Evolutionary conservation across 2,888 invertebrate species (phyloP).

Genomic region (Cartodere bifasciata): DNA sequence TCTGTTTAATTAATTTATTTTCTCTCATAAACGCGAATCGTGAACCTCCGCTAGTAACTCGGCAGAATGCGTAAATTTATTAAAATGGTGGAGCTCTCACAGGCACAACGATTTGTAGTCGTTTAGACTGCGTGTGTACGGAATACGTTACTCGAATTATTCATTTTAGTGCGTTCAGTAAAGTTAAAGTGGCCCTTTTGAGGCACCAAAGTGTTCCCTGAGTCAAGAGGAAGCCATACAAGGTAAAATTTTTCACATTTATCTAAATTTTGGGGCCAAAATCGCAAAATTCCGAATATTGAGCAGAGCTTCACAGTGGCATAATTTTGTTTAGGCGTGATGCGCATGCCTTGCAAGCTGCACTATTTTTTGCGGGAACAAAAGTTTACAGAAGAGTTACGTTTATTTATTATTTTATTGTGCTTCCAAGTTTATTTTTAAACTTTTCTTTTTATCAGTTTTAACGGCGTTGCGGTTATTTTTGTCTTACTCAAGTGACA

Average conservation of each 20-base stretch:
- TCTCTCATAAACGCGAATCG: too few species aligned
- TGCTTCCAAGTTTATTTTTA: too few species aligned
- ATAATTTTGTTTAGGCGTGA: constrained; percentile 24
- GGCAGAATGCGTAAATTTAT: too few species aligned
- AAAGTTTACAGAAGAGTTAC: too few species aligned
- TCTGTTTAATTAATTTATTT: too few species aligned
- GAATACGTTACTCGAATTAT: constrained; percentile 7
- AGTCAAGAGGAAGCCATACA: constrained; percentile 13
- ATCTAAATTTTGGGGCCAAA: constrained; percentile 14
- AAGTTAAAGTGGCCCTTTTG: constrained; percentile 14
- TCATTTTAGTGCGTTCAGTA: constrained; percentile 16
- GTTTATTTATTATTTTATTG: too few species aligned
- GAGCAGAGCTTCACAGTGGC: constrained; percentile 25
- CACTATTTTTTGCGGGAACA: constrained; percentile 21
- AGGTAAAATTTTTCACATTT: constrained; percentile 23
- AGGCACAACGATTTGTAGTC: constrained; percentile 29
- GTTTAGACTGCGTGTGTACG: constrained; percentile 20
- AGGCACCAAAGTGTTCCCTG: constrained; percentile 13
- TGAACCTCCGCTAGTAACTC: too few species aligned
- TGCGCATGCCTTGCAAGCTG: constrained; percentile 24
- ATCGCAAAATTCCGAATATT: constrained; percentile 16
- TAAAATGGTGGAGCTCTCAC: constrained; percentile 26
- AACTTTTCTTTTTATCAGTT: too few species aligned
- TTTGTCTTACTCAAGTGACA: too few species aligned
- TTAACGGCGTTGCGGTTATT: too few species aligned